A percentile compares a stretch with the other conserved stretches of the same genome.
Evolutionary conservation across 2,888 invertebrate species (phyloP).

Genomic region (Diadegma fenestrale): DNA sequence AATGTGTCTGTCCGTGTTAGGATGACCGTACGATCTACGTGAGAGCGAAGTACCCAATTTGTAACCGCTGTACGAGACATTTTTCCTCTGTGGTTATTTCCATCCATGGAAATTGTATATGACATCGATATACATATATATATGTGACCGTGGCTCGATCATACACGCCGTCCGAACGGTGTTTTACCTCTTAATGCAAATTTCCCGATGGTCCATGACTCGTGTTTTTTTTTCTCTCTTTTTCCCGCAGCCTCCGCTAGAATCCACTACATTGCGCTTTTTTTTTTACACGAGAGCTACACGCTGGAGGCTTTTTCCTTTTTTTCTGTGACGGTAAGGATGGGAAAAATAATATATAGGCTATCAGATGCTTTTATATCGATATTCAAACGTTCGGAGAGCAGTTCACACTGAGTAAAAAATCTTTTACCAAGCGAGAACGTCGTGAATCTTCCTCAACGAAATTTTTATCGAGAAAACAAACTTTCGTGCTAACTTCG

Average conservation of each 20-base stretch:
- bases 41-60: conserved; percentile 49
- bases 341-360: background rate
- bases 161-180: conserved; percentile 26
- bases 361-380: conserved; percentile 45
- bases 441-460: conserved; percentile 66
- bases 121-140: conserved; percentile 9
- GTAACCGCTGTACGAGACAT: conserved; percentile 39
- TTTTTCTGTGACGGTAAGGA: background rate
- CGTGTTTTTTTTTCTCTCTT: background rate
- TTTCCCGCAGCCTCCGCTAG: background rate
- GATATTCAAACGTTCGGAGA: conserved; percentile 48
- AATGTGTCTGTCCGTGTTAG: conserved; percentile 45
- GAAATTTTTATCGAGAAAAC: conserved; percentile 80
- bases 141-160: conserved; percentile 27
- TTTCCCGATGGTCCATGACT: conserved; percentile 50
- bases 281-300: background rate
- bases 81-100: conserved; percentile 56
- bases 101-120: conserved; percentile 56
- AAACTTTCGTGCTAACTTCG: conserved; percentile 64
- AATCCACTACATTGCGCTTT: background rate
- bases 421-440: background rate
- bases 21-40: conserved; percentile 37
- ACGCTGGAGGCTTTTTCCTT: background rate
- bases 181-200: conserved; percentile 64
- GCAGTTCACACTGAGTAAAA: conserved; percentile 12